Conservation (phyloP, 2,888 invertebrate species). For the Trachelus tabidus region DNA sequence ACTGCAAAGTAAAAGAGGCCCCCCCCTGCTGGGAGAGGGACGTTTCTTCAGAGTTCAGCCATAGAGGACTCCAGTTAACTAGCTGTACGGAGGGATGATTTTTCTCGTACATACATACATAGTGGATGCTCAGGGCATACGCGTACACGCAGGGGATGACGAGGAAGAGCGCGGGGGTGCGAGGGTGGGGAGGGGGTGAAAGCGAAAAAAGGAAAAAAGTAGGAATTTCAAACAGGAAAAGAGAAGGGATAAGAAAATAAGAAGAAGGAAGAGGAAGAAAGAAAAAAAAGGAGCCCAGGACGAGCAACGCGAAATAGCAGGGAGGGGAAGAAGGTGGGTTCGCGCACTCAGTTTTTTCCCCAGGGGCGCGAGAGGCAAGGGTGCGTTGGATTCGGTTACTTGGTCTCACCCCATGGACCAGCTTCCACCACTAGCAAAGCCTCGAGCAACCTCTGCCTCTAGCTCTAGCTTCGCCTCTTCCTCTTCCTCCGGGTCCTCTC, state of each 20-base stretch:
- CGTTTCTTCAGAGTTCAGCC: neutral
- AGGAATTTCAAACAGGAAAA: conserved; percentile 13
- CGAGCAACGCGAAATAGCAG: conserved; percentile 39
- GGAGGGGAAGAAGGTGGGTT: conserved; percentile 30
- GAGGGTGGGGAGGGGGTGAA: neutral
- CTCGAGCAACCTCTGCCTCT: conserved; percentile 4
- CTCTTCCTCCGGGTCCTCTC: conserved; percentile 3
- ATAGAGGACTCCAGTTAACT: neutral
- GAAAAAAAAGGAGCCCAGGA: conserved; percentile 24
- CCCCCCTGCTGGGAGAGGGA: neutral
- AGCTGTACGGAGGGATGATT: neutral
- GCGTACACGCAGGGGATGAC: conserved; percentile 5
- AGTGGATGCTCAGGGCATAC: neutral
- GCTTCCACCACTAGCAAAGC: conserved; percentile 13
- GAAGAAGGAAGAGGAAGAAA: conserved; percentile 18
- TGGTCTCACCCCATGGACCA: conserved; percentile 46
- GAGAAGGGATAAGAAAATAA: conserved; percentile 19
- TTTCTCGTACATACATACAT: neutral
- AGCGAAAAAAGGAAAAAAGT: neutral
- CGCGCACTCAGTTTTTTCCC: conserved; percentile 53
- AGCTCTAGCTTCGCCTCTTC: conserved; percentile 6
- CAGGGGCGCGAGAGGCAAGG: conserved; percentile 47
- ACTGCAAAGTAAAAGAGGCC: neutral
- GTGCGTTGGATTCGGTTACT: conserved; percentile 65
- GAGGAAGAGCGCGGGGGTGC: neutral